These are phyloP conservation scores for Engystomops pustulosus DNA, from an alignment of 2,113 vertebrate genomes.

Conservation along the genomic window DNA sequence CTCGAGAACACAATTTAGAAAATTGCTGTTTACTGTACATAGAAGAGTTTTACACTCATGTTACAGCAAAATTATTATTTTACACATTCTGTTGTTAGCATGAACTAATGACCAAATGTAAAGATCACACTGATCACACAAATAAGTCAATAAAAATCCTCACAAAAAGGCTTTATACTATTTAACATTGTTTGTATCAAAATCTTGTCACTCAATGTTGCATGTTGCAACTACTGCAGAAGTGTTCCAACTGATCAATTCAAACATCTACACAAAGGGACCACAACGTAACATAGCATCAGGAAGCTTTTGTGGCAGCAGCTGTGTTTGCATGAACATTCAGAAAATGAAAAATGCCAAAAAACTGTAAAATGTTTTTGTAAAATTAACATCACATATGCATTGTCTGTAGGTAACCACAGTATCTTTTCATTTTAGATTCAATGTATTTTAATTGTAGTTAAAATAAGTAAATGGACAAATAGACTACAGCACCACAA, in stretches of 20 bases:
- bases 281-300: neutral
- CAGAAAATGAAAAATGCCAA: neutral
- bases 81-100: neutral
- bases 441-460: no score
- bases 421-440: no score
- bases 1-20: neutral
- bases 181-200: neutral
- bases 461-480: no score
- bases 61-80: neutral
- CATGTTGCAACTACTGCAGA: neutral
- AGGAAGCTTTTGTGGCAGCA: neutral
- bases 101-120: neutral
- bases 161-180: neutral
- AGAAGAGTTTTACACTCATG: neutral
- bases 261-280: neutral
- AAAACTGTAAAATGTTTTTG: no score
- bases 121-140: neutral
- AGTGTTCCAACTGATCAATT: neutral
- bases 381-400: no score
- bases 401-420: no score
- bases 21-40: conserved; percentile 12
- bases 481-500: no score
- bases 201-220: neutral
- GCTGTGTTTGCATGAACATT: neutral
- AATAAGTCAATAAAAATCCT: neutral